Conservation (phyloP, 1,140 invertebrate species). For the Zophobas atratus region DNA sequence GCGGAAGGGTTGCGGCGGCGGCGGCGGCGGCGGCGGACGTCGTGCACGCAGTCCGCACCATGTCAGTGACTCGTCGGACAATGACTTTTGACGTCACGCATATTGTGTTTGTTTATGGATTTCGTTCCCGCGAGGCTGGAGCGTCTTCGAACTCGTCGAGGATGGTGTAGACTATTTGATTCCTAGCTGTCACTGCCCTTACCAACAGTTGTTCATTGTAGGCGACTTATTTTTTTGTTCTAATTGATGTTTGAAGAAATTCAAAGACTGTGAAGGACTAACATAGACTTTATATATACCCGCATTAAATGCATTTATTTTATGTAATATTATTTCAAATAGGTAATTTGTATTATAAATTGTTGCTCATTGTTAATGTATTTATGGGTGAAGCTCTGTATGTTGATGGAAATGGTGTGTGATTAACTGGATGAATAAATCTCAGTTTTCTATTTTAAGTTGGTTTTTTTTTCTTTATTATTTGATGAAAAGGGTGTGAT, state of each 20-base stretch:
- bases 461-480: neutral
- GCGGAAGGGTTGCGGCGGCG: constrained; percentile 14
- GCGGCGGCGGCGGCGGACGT: neutral
- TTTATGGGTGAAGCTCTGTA: constrained; percentile 45
- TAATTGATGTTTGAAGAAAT: constrained; percentile 13
- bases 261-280: constrained; percentile 49
- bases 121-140: constrained; percentile 6
- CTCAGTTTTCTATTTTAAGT: constrained; percentile 41
- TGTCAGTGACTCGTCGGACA: constrained; percentile 57
- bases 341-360: constrained; percentile 52
- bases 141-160: neutral
- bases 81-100: constrained; percentile 52
- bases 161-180: constrained; percentile 43
- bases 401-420: constrained; percentile 46
- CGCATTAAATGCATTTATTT: constrained; percentile 58
- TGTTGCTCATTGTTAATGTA: constrained; percentile 55
- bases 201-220: constrained; percentile 50
- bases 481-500: neutral
- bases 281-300: constrained; percentile 33
- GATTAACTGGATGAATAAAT: constrained; percentile 40
- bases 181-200: constrained; percentile 52
- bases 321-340: constrained; percentile 44
- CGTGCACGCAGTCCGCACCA: constrained; percentile 22
- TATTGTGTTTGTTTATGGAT: constrained; percentile 19
- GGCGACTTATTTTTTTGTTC: constrained; percentile 32